phyloP scores from a whole-genome alignment of 2,797 vertebrate genomes.

The Hydrocynus forskahlii region DNA sequence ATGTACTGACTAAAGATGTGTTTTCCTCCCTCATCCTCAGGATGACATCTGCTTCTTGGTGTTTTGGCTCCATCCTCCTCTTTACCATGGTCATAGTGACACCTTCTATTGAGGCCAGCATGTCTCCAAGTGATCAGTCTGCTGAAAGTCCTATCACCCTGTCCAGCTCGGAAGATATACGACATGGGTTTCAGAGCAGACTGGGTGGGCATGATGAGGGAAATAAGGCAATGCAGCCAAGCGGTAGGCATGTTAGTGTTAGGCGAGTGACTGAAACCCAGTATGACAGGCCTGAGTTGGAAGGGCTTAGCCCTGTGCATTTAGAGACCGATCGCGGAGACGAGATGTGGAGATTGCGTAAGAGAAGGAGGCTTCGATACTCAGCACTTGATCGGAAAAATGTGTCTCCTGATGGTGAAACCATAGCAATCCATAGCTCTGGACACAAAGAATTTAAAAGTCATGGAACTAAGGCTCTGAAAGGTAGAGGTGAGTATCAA shows the following conservation, averaged over 20 bases:
- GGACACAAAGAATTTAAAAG: constrained; percentile 12
- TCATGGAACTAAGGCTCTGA: neutral
- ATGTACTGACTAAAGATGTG: neutral
- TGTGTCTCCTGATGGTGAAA: constrained; percentile 22
- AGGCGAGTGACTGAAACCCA: constrained; percentile 46
- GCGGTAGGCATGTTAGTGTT: constrained; percentile 35
- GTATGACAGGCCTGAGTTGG: constrained; percentile 49
- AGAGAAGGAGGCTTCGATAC: too few relatives aligned
- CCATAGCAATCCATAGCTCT: constrained; percentile 21
- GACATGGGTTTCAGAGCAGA: constrained; percentile 63
- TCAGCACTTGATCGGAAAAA: neutral
- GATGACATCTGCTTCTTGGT: constrained; percentile 37
- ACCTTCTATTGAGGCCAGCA: neutral
- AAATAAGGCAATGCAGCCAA: constrained; percentile 46
- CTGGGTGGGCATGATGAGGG: constrained; percentile 67
- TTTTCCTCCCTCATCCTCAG: constrained; percentile 1
- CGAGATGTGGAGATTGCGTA: constrained; percentile 51
- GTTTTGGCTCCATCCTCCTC: constrained; percentile 34
- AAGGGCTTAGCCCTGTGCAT: constrained; percentile 54
- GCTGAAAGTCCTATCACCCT: constrained; percentile 54
- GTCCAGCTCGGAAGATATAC: constrained; percentile 67
- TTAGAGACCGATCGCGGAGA: constrained; percentile 54
- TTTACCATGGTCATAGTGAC: constrained; percentile 23
- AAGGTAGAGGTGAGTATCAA: constrained; percentile 20
- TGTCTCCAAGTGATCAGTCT: neutral